Evolutionary conservation across 1,140 invertebrate species (phyloP), one percentile per base, ranked within the genome.

Genomic region (Apis florea): DNA sequence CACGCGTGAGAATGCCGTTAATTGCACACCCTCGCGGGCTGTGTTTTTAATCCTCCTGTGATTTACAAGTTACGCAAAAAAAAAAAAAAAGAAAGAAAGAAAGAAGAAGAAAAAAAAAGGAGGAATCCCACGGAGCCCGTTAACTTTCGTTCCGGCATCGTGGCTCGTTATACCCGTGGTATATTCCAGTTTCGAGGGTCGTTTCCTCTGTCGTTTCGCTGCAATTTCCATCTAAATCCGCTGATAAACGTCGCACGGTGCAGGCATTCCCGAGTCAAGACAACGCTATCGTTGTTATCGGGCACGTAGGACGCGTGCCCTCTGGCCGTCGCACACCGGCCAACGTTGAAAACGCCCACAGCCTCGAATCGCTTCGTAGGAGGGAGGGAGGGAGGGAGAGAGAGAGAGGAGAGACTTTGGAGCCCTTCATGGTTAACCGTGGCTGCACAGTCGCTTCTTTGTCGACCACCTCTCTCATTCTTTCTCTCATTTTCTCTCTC

Each of bases 211-310:
- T 51, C 21, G 47, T 61, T 31, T 47, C n/a, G 31, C 40, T 11
- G 47, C 49, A 82, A 82, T 82, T 82, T 77, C 74, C 73, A 77
- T 77, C 56, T 61, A 63, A 76, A 82, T 82, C 53, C 66, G 64
- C 10, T 56, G 80, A 69, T 69, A 76, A 77, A 59, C 56, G 72
- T 53, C 13, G n/a, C 47, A 51, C 72, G 47, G 21, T 2, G 54
- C 64, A 24, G 56, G 24, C 58, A 75, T 75, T 74, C 71, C 49
- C 54, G 83, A 84, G 78, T 56, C 79, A 77, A 85, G 88, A 91
- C 90, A 91, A 90, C 87, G 89, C 83, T 91, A 90, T 91, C 90
- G 81, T 90, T 91, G 89, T 91, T 90, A 91, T 91, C 89, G 72
- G 69, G 58, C 78, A 76, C 77, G 85, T 68, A 77, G 73, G 58